Base-by-base conservation (phyloP, 2,888 invertebrate species). In the Mimas tiliae region DNA sequence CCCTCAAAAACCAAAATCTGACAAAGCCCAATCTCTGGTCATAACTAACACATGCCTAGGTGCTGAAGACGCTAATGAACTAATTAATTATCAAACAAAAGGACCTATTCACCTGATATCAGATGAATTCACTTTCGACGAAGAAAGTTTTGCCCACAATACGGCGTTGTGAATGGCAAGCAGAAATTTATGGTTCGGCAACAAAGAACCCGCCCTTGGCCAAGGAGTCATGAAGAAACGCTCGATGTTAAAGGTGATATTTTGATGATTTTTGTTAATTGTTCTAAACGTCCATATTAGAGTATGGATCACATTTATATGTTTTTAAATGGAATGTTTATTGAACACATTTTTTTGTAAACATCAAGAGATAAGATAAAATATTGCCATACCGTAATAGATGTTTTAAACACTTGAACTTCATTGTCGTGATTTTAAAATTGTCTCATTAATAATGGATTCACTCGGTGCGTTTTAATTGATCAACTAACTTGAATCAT, bases 11-110 rank as follows among this genome's bases (percentile, higher is more conserved):
- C 58, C 58, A 14, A n/a, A 33, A 14, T 6, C 38, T 19, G 38
- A 58, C 55, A 55, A 58, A 38, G 58, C 33, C 33, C 50, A 14
- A 21, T 19, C 14, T 12, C 58, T 19, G 34, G 67, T 69, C 70
- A 72, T 70, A 74, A 74, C 74, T 73, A 71, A 69, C 53, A 67
- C 68, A 67, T 66, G 69, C 69, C 69, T 70, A 81, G 77, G 76
- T 85, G 86, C 78, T 80, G 74, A 81, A 76, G 88, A 87, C 87
- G 83, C 81, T 88, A 90, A 88, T 86, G 86, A 82, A 81, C 79
- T 82, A 84, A 91, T 91, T 90, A 91, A 91, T 91, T 90, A 88
- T 84, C 75, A 78, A 82, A 91, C 89, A 91, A 91, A 85, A 78
- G 80, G 72, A 73, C 67, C 80, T 80, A 86, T 86, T 83, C 81